Evolutionary conservation across 2,113 vertebrate species (phyloP).

Genomic region (Chrysochloris asiatica): DNA sequence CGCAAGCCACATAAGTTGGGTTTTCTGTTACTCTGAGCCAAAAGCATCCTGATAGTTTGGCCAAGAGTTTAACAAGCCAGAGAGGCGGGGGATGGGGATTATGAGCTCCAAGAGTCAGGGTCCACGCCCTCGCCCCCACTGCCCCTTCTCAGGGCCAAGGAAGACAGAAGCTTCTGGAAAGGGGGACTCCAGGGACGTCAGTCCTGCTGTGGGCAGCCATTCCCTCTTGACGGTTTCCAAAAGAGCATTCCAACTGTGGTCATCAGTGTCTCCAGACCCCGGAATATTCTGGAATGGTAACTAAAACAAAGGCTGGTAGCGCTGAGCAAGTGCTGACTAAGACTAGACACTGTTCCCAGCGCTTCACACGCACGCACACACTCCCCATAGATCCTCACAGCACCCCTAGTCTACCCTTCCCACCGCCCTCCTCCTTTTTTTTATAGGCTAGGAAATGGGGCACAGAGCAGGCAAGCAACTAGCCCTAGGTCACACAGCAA

Average conservation of each 20-base stretch:
- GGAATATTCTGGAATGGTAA: neutral
- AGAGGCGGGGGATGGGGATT: neutral
- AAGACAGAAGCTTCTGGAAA: neutral
- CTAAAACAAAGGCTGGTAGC: accelerated
- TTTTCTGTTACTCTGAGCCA: neutral
- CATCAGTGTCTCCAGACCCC: neutral
- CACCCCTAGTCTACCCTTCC: neutral
- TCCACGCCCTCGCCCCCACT: accelerated
- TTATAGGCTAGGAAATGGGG: accelerated
- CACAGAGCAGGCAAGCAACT: neutral
- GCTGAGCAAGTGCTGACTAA: accelerated
- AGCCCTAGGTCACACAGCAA: neutral
- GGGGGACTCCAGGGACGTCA: neutral
- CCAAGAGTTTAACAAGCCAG: neutral
- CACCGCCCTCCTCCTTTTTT: accelerated
- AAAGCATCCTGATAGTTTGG: neutral
- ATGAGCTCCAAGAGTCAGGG: accelerated
- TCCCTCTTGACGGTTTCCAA: neutral
- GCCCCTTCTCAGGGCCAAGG: neutral
- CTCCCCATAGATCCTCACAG: neutral
- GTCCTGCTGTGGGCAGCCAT: neutral
- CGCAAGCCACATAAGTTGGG: accelerated
- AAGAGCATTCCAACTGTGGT: neutral
- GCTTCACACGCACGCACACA: neutral
- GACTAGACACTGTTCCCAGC: accelerated